Conservation (phyloP, 2,888 invertebrate species). For the Eilema griseolum region DNA sequence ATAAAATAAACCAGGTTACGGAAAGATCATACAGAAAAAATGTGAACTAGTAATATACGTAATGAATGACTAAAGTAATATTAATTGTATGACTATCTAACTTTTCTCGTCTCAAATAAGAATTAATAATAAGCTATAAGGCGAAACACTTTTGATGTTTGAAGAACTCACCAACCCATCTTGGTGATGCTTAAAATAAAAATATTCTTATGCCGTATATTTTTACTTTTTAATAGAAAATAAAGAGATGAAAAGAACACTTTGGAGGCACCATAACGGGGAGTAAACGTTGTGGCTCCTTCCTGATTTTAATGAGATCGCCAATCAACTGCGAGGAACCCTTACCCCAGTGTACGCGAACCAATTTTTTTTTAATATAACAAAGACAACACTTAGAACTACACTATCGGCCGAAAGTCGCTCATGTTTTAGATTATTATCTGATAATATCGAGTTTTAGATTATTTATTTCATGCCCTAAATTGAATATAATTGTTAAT, state of each 20-base stretch:
- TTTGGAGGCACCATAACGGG: conserved; percentile 58
- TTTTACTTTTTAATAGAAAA: conserved; percentile 43
- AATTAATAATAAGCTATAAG: conserved; percentile 31
- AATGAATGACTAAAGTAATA: too few relatives aligned
- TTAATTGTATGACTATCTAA: too few relatives aligned
- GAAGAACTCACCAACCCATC: conserved; percentile 57
- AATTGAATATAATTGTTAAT: too few relatives aligned
- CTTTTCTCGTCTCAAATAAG: conserved; percentile 2
- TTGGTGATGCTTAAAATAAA: conserved; percentile 35
- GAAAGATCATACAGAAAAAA: too few relatives aligned
- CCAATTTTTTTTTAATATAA: conserved; percentile 42
- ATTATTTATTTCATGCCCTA: neutral
- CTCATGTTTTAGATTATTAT: too few relatives aligned
- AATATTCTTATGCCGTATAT: conserved; percentile 33
- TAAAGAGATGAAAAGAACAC: conserved; percentile 52
- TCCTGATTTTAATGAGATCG: conserved; percentile 83
- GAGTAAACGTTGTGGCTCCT: conserved; percentile 67
- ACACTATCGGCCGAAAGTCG: conserved; percentile 16
- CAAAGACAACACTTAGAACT: conserved; percentile 39
- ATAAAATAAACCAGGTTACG: too few relatives aligned
- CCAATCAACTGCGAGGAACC: conserved; percentile 66
- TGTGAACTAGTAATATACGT: too few relatives aligned
- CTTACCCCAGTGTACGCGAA: conserved; percentile 32
- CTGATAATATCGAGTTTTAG: neutral
- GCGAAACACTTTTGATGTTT: conserved; percentile 44